Conservation (phyloP, 37 sponge, comb jelly and placozoan genomes). For the Crambe crambe region DNA sequence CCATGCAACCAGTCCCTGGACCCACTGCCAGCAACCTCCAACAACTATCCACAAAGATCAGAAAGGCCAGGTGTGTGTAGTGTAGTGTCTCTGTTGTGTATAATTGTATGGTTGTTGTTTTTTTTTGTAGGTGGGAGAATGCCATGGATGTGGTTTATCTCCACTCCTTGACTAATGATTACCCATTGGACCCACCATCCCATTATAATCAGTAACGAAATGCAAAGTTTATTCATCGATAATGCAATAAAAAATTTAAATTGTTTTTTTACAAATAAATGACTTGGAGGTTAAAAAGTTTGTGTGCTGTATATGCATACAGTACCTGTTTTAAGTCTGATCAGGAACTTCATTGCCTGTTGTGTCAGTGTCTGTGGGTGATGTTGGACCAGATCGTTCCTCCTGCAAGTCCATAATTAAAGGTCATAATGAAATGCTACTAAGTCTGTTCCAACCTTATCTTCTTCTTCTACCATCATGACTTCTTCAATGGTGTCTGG, state of each 20-base stretch:
- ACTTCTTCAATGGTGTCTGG: too few relatives aligned
- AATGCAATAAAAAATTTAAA: too few relatives aligned
- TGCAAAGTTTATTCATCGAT: background rate
- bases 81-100: background rate
- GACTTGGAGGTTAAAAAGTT: too few relatives aligned
- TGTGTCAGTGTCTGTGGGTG: too few relatives aligned
- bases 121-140: constrained; percentile 1
- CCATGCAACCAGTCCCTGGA: background rate
- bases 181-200: background rate
- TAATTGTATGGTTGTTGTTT: background rate
- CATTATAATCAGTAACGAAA: background rate
- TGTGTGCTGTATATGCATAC: too few relatives aligned
- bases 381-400: too few relatives aligned
- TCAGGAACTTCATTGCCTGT: too few relatives aligned
- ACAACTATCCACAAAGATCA: constrained; percentile 7
- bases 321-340: too few relatives aligned
- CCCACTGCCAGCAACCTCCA: background rate
- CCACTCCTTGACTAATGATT: background rate
- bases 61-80: constrained; percentile 9
- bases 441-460: background rate
- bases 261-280: too few relatives aligned
- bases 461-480: background rate
- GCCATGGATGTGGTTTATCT: background rate
- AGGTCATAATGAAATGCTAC: too few relatives aligned
- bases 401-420: too few relatives aligned